Conservation (phyloP, 2,888 invertebrate genomes). For the Calameuta pallipes region DNA sequence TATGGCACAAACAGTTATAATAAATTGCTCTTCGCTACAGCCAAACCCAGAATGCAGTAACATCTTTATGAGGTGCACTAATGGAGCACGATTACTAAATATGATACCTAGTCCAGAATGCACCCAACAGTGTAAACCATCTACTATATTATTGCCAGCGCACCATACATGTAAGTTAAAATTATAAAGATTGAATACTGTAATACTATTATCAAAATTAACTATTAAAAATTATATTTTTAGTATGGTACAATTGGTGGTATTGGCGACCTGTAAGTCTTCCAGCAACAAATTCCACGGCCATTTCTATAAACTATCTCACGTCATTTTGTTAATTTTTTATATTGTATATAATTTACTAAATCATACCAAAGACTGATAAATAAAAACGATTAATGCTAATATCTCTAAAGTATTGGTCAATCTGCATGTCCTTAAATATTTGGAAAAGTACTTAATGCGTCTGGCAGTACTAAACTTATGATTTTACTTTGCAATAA, state of each 20-base stretch:
- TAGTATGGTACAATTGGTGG: slow-evolving; percentile 89
- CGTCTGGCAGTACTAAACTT: background rate
- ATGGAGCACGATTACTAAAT: slow-evolving; percentile 78
- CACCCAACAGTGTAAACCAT: slow-evolving; percentile 75
- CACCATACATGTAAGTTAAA: slow-evolving; percentile 81
- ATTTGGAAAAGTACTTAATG: background rate
- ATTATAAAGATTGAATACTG: slow-evolving; percentile 11
- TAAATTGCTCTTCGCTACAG: slow-evolving; percentile 46
- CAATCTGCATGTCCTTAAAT: background rate
- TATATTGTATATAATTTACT: background rate
- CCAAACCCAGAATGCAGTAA: slow-evolving; percentile 87
- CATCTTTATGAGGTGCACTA: slow-evolving; percentile 79
- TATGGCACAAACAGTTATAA: slow-evolving; percentile 3
- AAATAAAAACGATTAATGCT: background rate
- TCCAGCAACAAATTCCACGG: slow-evolving; percentile 72
- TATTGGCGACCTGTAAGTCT: slow-evolving; percentile 81
- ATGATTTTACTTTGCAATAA: background rate
- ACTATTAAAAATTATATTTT: slow-evolving; percentile 56
- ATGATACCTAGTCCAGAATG: slow-evolving; percentile 85
- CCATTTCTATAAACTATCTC: slow-evolving; percentile 75
- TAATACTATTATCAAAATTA: slow-evolving; percentile 12
- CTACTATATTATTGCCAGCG: slow-evolving; percentile 77
- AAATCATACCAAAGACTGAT: background rate
- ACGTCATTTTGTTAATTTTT: slow-evolving; percentile 76
- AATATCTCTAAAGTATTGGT: background rate